Evolutionary conservation across 1,140 invertebrate genomes (phyloP), one percentile per base, ranked within the genome.

Genomic region (Mercenaria mercenaria): DNA sequence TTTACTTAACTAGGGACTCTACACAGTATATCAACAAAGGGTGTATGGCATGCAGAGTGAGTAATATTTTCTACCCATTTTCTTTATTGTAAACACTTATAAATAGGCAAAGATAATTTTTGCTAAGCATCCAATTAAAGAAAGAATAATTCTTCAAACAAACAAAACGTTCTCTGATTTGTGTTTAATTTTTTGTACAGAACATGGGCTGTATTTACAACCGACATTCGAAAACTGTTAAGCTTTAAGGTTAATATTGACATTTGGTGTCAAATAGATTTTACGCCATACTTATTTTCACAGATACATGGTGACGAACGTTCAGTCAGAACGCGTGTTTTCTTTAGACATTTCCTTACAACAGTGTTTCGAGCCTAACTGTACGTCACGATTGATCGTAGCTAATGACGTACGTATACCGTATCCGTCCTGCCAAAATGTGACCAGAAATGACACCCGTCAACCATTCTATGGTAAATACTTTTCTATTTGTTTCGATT

Each of bases 301-400:
- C 29, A 79, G 76, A n/a, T 79, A 52, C 29, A 79, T 79, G 76
- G 13, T 79, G 29, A 79, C 43, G 0, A 79, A 79, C 29, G n/a
- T 79, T 1, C 43, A 50, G 26, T 56, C 76, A 39, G 4, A 79
- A 1, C 11, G 26, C 11, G 15, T 11, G 76, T 79, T 79, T 56
- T 18, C 15, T 20, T 2, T 79, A 34, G 43, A 79, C 34, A 32
- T 50, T 34, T 11, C 26, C 3, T n/a, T 79, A 37, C 26, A 79
- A 3, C 11, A 52, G 1, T 79, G 76, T n/a, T 79, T 34, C 23
- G 76, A 79, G 26, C 23, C 43, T 37, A 23, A 32, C 15, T 79
- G 76, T 50, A 39, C 34, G 18, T 79, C 18, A 13, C 32, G 18
- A 1, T 13, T 79, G 13, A 15, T 11, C 29, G 32, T 79, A 20